phyloP scores from a whole-genome alignment of 1,140 invertebrate genomes.

The Semibalanus balanoides region DNA sequence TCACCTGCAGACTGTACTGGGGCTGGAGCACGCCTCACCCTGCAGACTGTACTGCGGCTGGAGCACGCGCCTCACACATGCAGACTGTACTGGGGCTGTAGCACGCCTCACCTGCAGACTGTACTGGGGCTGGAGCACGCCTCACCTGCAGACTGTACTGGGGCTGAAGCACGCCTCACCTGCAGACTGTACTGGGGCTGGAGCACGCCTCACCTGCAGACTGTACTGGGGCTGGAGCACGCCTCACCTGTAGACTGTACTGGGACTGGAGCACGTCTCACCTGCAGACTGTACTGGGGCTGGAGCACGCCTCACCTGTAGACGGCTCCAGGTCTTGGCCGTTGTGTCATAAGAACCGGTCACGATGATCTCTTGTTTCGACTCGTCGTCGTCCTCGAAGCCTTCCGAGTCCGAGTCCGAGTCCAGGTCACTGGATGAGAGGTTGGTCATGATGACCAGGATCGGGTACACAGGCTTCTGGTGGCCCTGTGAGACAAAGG shows the following conservation, averaged over 20 bases:
- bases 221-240: slow-evolving; percentile 31
- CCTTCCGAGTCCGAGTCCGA: slow-evolving; percentile 23
- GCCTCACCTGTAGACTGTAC: no score
- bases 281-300: slow-evolving; percentile 30
- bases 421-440: slow-evolving; percentile 28
- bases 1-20: no score
- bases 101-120: no score
- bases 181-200: no score
- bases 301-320: slow-evolving; percentile 28
- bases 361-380: slow-evolving; percentile 30
- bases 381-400: slow-evolving; percentile 19
- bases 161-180: no score
- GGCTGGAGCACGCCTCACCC: no score
- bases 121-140: no score
- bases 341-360: slow-evolving; percentile 37
- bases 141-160: no score
- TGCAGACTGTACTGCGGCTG: no score
- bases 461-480: slow-evolving; percentile 36
- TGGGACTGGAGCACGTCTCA: slow-evolving; percentile 14
- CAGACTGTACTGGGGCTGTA: slow-evolving; percentile 31
- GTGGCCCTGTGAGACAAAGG: slow-evolving; percentile 31
- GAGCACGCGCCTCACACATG: slow-evolving; percentile 24
- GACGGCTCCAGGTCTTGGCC: slow-evolving; percentile 34
- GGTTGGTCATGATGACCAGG: slow-evolving; percentile 35
- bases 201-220: slow-evolving; percentile 26